These are phyloP conservation scores for Florisuga fusca DNA, from an alignment of 2,797 vertebrate species.

Conservation along the genomic window DNA sequence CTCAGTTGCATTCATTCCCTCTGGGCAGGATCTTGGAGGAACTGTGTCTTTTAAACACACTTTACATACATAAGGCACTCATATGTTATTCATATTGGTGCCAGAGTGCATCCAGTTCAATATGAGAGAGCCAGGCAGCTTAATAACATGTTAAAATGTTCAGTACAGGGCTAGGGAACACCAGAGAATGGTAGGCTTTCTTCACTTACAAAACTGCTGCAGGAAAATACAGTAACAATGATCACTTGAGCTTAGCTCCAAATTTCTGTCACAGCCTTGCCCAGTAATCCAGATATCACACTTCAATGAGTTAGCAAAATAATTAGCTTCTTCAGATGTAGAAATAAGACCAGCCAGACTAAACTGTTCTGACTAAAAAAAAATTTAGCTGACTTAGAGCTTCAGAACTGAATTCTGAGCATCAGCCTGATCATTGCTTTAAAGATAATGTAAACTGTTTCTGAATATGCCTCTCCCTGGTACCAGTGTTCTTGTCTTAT, in stretches of 20 bases:
- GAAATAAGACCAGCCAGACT: not conserved
- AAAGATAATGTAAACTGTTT: not conserved
- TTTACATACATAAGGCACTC: not conserved
- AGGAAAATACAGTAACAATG: not conserved
- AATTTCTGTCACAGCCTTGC: not conserved
- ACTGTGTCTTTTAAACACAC: conserved; percentile 7
- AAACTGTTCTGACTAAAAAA: not conserved
- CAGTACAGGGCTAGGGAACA: not conserved
- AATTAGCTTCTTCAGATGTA: not conserved
- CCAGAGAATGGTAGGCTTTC: not conserved
- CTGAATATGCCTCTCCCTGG: not conserved
- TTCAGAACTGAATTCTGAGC: not conserved
- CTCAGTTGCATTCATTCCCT: conserved; percentile 9
- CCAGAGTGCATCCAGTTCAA: not conserved
- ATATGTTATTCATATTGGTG: not conserved
- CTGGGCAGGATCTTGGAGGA: not conserved
- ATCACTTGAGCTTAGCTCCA: not conserved
- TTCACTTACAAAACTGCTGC: not conserved
- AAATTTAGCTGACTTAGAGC: not conserved
- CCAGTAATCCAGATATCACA: accelerated
- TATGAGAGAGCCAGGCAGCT: not conserved
- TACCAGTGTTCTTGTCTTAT: not conserved
- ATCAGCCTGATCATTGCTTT: not conserved
- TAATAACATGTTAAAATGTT: not conserved
- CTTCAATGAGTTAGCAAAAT: not conserved